These are phyloP conservation scores for Cottus gobio DNA, from an alignment of 2,113 vertebrate genomes.

Conservation along the genomic window DNA sequence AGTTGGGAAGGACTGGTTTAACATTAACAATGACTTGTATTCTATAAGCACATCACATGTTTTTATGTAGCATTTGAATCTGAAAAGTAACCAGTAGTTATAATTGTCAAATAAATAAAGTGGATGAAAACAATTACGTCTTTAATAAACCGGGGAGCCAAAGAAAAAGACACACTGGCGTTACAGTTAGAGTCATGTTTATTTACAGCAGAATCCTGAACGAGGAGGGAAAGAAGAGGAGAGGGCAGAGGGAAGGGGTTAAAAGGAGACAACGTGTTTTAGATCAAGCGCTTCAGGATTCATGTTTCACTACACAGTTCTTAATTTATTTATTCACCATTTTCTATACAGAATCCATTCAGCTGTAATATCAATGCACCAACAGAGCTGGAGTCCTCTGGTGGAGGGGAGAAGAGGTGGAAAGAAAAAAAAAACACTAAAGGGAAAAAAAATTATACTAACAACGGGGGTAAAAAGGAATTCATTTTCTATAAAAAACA, in stretches of 20 bases:
- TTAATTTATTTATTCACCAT: constrained; percentile 84
- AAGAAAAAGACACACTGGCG: constrained; percentile 21
- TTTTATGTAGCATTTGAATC: not conserved
- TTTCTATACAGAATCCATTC: constrained; percentile 85
- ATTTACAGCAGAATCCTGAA: constrained; percentile 88
- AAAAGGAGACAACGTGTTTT: constrained; percentile 77
- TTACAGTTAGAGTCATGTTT: constrained; percentile 89
- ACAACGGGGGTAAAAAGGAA: constrained; percentile 72
- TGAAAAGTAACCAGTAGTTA: not conserved
- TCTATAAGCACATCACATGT: not conserved
- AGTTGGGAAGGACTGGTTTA: not conserved
- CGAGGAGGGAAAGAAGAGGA: constrained; percentile 44
- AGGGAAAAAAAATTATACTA: constrained; percentile 46
- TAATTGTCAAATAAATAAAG: not conserved
- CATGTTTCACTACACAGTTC: constrained; percentile 85
- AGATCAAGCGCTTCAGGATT: constrained; percentile 80
- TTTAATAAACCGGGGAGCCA: not conserved
- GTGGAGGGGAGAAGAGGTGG: constrained; percentile 63
- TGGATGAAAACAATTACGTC: not conserved
- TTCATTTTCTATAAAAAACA: constrained; percentile 66
- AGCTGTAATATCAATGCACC: constrained; percentile 73
- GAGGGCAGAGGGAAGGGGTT: constrained; percentile 46
- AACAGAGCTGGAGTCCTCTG: constrained; percentile 69
- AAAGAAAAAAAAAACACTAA: constrained; percentile 64
- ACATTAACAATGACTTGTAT: not conserved